These are phyloP conservation scores for Oreotrochilus melanogaster DNA, from an alignment of 2,113 vertebrate genomes.

Conservation along the genomic window DNA sequence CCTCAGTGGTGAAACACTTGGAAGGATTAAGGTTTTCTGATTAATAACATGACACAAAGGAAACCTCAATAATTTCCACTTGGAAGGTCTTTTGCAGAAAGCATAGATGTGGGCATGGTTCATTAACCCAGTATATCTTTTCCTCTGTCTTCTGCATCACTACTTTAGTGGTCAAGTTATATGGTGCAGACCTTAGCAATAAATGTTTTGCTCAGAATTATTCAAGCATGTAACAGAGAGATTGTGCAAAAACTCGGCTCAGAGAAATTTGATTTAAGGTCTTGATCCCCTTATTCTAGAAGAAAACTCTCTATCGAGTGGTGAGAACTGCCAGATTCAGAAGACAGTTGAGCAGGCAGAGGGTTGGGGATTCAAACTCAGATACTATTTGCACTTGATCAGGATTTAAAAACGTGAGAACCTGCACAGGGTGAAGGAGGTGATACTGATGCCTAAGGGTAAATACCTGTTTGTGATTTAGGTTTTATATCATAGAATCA, in stretches of 20 bases:
- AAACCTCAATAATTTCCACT: neutral
- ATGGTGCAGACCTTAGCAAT: neutral
- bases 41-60: neutral
- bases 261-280: slow-evolving; percentile 28
- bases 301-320: neutral
- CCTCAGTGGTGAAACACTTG: neutral
- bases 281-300: neutral
- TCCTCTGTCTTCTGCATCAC: slow-evolving; percentile 2
- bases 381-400: neutral
- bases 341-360: neutral
- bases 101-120: neutral
- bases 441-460: neutral
- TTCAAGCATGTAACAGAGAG: neutral
- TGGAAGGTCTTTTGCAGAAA: neutral
- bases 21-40: neutral
- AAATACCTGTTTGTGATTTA: neutral
- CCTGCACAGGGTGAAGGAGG: neutral
- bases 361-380: neutral
- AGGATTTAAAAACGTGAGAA: neutral
- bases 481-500: neutral
- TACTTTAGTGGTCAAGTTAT: slow-evolving; percentile 1
- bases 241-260: neutral
- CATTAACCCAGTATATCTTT: neutral
- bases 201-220: slow-evolving; percentile 27
- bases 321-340: neutral